phyloP scores from a whole-genome alignment of 2,113 vertebrate genomes.

The Panthera tigris region DNA sequence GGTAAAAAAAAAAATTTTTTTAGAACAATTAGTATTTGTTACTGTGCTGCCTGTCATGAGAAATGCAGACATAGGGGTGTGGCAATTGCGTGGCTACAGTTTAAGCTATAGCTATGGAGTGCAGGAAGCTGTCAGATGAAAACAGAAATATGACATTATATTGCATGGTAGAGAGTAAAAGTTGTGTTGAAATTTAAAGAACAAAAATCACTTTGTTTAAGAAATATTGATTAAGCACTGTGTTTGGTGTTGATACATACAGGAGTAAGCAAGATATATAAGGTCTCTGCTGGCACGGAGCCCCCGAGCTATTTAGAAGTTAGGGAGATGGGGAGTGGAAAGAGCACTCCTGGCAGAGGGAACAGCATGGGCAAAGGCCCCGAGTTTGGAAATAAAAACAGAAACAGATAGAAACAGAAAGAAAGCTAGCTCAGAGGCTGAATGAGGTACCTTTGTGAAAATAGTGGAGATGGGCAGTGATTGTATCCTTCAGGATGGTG shows the following conservation, averaged over 20 bases:
- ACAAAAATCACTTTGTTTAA: not conserved
- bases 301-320: not conserved
- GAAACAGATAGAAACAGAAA: not conserved
- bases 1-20: not conserved
- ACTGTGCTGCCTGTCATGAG: not conserved
- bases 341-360: not conserved
- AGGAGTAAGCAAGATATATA: not conserved
- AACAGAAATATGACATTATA: not conserved
- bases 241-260: not conserved
- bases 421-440: not conserved
- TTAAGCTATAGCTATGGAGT: not conserved
- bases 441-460: not conserved
- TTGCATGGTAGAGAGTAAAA: not conserved
- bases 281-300: not conserved
- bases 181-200: not conserved
- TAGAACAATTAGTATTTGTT: not conserved
- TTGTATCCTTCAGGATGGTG: not conserved
- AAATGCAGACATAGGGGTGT: not conserved
- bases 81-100: not conserved
- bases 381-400: not conserved
- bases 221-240: not conserved
- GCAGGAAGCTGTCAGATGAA: not conserved
- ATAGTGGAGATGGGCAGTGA: not conserved
- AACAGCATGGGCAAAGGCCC: not conserved
- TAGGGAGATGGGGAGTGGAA: not conserved